These are phyloP conservation scores for Urocyon cinereoargenteus DNA, from an alignment of 2,797 vertebrate genomes.

Conservation along the genomic window DNA sequence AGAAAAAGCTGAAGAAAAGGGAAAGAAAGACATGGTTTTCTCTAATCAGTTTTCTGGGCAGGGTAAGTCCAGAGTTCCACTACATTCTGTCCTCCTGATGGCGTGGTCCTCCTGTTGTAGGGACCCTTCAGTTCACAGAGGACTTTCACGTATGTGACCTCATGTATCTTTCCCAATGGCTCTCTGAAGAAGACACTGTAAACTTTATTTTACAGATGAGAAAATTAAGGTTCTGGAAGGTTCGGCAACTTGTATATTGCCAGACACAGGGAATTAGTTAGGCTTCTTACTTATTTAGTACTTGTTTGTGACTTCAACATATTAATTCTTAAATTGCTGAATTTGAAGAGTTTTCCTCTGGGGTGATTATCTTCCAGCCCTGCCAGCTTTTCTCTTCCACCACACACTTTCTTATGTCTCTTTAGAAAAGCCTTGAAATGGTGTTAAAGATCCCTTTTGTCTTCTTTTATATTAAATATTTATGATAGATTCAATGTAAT, in stretches of 20 bases:
- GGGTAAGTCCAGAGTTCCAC: not conserved
- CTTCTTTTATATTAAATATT: not conserved
- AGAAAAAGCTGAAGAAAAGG: not conserved
- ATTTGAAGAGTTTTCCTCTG: not conserved
- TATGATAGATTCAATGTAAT: conserved; percentile 28
- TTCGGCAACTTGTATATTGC: not conserved
- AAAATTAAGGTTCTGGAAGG: not conserved
- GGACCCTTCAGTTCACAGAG: not conserved
- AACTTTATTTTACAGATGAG: not conserved
- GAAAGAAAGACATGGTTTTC: not conserved
- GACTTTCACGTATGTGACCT: not conserved
- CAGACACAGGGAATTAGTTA: conserved; percentile 17
- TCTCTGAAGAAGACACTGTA: not conserved
- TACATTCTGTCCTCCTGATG: not conserved
- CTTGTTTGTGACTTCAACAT: not conserved
- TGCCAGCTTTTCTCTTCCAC: not conserved
- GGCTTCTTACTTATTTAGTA: conserved; percentile 38
- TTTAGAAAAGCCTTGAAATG: conserved; percentile 27
- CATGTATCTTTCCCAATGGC: not conserved
- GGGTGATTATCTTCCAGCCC: not conserved
- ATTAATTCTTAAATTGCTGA: not conserved
- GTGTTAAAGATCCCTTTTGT: not conserved
- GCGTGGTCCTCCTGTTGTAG: not conserved
- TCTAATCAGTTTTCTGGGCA: not conserved
- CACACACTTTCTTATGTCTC: conserved; percentile 1